Evolutionary conservation across 1,140 invertebrate genomes (phyloP), one percentile per base, ranked within the genome.

Genomic region (Streblospio benedicti): DNA sequence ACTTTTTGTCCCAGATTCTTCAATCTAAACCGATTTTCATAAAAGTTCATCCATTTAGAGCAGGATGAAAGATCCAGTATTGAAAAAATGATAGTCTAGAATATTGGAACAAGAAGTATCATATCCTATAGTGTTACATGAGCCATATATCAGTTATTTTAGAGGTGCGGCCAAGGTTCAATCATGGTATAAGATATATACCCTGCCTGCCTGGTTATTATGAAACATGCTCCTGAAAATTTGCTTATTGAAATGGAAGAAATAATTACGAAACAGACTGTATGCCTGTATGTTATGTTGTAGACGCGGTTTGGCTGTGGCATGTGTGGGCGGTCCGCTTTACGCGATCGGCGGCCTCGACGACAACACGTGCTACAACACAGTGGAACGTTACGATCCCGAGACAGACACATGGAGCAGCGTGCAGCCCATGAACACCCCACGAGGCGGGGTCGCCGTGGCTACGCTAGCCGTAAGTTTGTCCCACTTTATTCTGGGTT

Each of bases 291-390:
- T 41, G 18, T 14, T 45, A 25, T 59, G 2, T 54, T 62, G n/a
- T 65, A 77, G 76, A 43, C 65, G 76, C 56, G 78, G 78, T 45
- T 68, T 80, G 31, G 77, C 76, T 18, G 57, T 79, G 55, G 74
- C 76, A 32, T 70, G 68, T 61, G 60, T 79, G 33, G 73, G 71
- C 28, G 72, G 74, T 33, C 71, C 76, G n/a, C 70, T 80, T 25
- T 80, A 79, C 65, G 76, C 76, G 45, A 71, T 80, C 5, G 78
- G 75, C 6, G 76, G 76, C 16, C 63, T 78, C 49, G 78, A 75
- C 62, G 75, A 78, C 59, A 63, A 67, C 9, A 67, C 70, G 14
- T 78, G 76, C 62, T 77, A 75, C 62, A 70, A 69, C 59, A 71
- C 70, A 20, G 74, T 77, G 45, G 76, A 78, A 56, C 56, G 76